Evolutionary conservation across 2,888 invertebrate genomes (phyloP).

Genomic region (Eilema depressum): DNA sequence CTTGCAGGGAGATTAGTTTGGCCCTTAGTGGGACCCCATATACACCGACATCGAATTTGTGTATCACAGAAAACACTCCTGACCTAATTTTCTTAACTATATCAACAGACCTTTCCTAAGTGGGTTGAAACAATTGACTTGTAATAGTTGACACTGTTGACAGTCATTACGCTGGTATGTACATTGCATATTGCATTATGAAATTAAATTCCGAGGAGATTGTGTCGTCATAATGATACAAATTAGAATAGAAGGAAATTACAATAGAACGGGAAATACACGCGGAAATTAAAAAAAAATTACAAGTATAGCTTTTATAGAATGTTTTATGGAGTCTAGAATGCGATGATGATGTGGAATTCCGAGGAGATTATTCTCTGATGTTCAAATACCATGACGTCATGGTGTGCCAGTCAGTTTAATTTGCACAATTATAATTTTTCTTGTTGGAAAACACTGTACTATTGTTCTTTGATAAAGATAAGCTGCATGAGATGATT

Average conservation of each 20-base stretch:
- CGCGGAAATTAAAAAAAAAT: no score
- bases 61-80: background rate
- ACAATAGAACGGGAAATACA: no score
- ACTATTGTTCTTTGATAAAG: constrained; percentile 8
- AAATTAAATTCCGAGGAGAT: background rate
- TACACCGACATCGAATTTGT: no score
- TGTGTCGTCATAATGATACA: no score
- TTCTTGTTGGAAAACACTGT: background rate
- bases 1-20: no score
- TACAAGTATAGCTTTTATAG: no score
- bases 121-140: background rate
- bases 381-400: background rate
- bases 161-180: no score
- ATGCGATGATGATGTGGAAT: background rate
- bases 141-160: background rate
- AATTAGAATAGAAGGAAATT: no score
- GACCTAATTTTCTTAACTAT: background rate
- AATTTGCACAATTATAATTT: background rate
- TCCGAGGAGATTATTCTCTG: background rate
- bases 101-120: background rate
- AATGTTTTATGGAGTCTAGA: no score
- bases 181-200: background rate
- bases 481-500: background rate
- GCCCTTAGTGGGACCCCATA: no score
- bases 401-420: background rate